Base-by-base conservation (phyloP, 1,140 invertebrate species). In the Euwallacea similis region DNA sequence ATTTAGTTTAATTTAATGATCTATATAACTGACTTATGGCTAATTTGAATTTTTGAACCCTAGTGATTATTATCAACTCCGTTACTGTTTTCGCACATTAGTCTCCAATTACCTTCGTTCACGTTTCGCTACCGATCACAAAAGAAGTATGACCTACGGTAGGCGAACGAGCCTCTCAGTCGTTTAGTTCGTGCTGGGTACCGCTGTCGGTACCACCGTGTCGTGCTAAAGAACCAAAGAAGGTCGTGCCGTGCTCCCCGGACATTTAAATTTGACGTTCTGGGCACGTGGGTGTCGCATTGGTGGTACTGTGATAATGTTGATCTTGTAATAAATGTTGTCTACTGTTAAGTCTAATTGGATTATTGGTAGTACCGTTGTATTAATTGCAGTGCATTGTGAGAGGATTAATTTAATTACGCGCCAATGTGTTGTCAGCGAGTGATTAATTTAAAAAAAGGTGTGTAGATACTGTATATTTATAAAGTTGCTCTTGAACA, bases 1-100 rank as follows among this genome's bases (percentile, higher is more conserved):
- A n/a, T n/a, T n/a, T n/a, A n/a, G n/a, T n/a, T n/a, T n/a, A n/a
- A n/a, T n/a, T n/a, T n/a, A n/a, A n/a, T n/a, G n/a, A n/a, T n/a
- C n/a, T n/a, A n/a, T n/a, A n/a, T n/a, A n/a, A n/a, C n/a, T n/a
- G n/a, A n/a, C n/a, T n/a, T n/a, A n/a, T n/a, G n/a, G n/a, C n/a
- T n/a, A n/a, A n/a, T n/a, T n/a, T n/a, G n/a, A n/a, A 56, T 0
- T 13, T 2, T 56, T 11, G 21, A 13, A 50, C 47, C 13, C 13
- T 50, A 13, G 47, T 11, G 47, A 50, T 11, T 50, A 13, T 50
- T 10, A 13, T 11, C 2, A 50, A 50, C 2, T 56, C 16, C 54
- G 10, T 56, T 50, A 50, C 46, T 50, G 46, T 11, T 50, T 50
- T 50, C 13, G 13, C 46, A 50, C 46, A 50, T 50, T 50, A 50